Base-by-base conservation (phyloP, 2,888 invertebrate genomes). In the Nomada lathburiana region DNA sequence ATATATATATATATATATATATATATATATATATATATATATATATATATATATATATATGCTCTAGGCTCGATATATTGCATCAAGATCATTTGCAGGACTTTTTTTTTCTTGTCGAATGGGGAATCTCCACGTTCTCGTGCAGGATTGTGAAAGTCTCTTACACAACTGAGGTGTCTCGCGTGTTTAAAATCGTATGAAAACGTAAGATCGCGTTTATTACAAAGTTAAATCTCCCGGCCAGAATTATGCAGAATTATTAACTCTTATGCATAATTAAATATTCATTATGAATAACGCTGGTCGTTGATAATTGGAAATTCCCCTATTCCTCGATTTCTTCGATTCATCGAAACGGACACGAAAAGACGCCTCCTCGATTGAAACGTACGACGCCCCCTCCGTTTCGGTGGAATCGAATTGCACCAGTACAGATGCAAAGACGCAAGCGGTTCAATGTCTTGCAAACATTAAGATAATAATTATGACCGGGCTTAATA, bases 391-490 rank as follows among this genome's bases (percentile, higher is more conserved):
- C 5, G 13, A 20, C 42, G 9, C 20, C n/a, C 18, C 20, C 53
- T 80, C 42, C 36, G 10, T 53, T 55, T n/a, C n/a, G 16, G 9
- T 44, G 2, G 13, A 23, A 11, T 42, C 26, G 60, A 44, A 44
- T n/a, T 23, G 53, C 11, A 70, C 7, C 47, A 13, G 2, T 23
- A 26, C 20, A 2, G 36, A 20, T 1, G 18, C 65, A 11, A 26
- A 62, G 16, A 11, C 63, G 20, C 18, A 10, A 13, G 52, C 65
- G 71, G 36, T 36, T 80, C 80, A 80, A 53, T 55, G 65, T 36
- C 65, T 53, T 26, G 71, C 16, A 62, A 69, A 64, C 59, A 68
- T 20, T 16, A n/a, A 11, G 60, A 80, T 71, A 62, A 65, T 67
- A 47, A 70, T 23, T 13, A 23, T n/a, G 53, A 62, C 26, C 26